A percentile compares a stretch with the other conserved stretches of the same genome.
Conservation (phyloP, 2,797 vertebrate genomes). For the Notolabrus celidotus region DNA sequence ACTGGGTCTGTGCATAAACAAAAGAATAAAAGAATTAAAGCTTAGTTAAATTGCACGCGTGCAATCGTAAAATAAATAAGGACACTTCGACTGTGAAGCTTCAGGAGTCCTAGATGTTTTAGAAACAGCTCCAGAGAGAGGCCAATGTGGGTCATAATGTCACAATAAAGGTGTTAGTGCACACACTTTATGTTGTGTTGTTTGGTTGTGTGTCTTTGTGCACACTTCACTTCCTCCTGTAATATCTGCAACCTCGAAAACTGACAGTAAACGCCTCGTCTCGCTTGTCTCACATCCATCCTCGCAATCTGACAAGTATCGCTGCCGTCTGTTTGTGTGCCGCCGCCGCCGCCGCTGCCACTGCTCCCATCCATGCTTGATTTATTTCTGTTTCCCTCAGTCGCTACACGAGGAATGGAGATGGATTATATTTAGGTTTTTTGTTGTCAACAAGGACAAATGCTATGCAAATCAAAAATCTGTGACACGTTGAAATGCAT, state of each 20-base stretch:
- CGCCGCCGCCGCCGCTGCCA: not conserved
- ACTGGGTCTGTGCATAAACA: slow-evolving; percentile 4
- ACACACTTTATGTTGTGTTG: not conserved
- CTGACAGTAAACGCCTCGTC: slow-evolving; percentile 46
- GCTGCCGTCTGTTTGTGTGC: slow-evolving; percentile 18
- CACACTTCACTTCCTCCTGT: slow-evolving; percentile 30
- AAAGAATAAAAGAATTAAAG: slow-evolving; percentile 39
- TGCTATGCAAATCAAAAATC: slow-evolving; percentile 1
- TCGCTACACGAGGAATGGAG: slow-evolving; percentile 6
- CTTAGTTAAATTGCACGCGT: slow-evolving; percentile 5
- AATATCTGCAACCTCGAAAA: slow-evolving; percentile 30
- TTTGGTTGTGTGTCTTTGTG: slow-evolving; percentile 16
- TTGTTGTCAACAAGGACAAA: slow-evolving; percentile 7
- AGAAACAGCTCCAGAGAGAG: not conserved
- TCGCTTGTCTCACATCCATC: slow-evolving; percentile 48
- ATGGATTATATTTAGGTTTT: slow-evolving; percentile 20
- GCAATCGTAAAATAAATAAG: slow-evolving; percentile 15
- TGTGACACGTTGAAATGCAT: not conserved
- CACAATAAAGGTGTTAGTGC: slow-evolving; percentile 5
- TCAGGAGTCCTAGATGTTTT: not conserved
- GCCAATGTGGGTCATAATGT: not conserved
- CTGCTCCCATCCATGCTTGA: slow-evolving; percentile 17
- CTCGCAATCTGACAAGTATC: slow-evolving; percentile 33
- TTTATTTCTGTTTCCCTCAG: slow-evolving; percentile 39
- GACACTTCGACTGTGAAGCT: slow-evolving; percentile 8